Evolutionary conservation across 1,140 invertebrate genomes (phyloP), one percentile per base, ranked within the genome.

Genomic region (Zaprionus vittiger): DNA sequence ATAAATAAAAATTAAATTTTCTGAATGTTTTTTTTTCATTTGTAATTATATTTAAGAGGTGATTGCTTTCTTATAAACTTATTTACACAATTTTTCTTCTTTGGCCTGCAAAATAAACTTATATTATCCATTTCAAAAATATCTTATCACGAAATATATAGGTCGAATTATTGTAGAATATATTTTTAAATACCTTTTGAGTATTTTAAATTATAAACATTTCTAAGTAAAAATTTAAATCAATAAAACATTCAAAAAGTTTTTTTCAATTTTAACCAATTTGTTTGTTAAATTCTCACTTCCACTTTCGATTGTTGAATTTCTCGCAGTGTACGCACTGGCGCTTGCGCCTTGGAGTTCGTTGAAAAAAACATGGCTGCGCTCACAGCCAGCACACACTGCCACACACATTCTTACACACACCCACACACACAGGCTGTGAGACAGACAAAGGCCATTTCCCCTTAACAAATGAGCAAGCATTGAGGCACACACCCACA

Each of bases 401-500:
- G 71, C 62, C 77, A 49, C 55, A 65, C 61, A 73, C 67, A 24
- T 41, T 38, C 38, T 54, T 55, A 64, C 61, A 65, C 34, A 67
- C 65, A 5, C 37, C n/a, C 41, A 47, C 41, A 52, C 44, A 69
- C 55, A 52, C 57, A 72, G 20, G 41, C 68, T 28, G 56, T 55
- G 79, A 79, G 85, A 90, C 85, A 85, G 81, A 89, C 84, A 90
- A 84, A 90, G 82, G 70, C 76, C 81, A 90, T 85, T 90, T 89
- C 84, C 81, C 85, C 81, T 89, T 66, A 81, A 68, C 81, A 89
- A 89, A 89, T 90, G 84, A 87, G 83, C 84, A 87, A 89, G 76
- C 55, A 84, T 47, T 44, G 34, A 77, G 67, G 38, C 64, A 70
- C 57, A 70, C 57, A 71, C 47, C 34, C 61, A 64, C 65, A 60